These are phyloP conservation scores for Lasioglossum figueresi DNA, from an alignment of 2,888 invertebrate genomes.

Conservation along the genomic window DNA sequence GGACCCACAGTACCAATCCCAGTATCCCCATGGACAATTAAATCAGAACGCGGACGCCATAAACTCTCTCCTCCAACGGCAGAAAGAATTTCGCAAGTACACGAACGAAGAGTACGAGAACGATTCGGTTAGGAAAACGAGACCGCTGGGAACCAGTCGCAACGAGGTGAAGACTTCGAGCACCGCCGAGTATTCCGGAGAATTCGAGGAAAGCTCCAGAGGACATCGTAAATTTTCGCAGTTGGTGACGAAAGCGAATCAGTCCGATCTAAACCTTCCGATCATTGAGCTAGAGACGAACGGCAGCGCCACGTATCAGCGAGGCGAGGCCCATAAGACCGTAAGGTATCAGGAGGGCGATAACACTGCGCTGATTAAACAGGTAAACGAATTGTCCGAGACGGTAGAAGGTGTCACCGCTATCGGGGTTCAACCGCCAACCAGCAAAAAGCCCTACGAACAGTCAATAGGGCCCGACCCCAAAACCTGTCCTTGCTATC, in stretches of 20 bases:
- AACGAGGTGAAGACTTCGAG: constrained; percentile 8
- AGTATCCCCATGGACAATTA: constrained; percentile 12
- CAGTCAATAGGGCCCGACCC: constrained; percentile 87
- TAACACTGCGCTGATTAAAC: constrained; percentile 58
- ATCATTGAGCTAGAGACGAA: constrained; percentile 42
- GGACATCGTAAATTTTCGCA: constrained; percentile 46
- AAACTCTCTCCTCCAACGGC: constrained; percentile 47
- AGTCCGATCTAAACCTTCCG: neutral
- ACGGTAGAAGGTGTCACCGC: constrained; percentile 74
- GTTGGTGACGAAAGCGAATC: constrained; percentile 21
- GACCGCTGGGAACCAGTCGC: neutral
- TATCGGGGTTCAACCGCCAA: constrained; percentile 84
- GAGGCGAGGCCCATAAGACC: neutral
- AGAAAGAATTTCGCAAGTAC: constrained; percentile 25
- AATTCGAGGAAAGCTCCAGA: constrained; percentile 22
- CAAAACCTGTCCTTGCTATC: constrained; percentile 87
- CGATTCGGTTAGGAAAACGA: neutral
- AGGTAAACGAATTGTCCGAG: constrained; percentile 64
- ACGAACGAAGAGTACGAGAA: neutral
- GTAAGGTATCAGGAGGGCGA: constrained; percentile 31
- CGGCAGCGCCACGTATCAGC: neutral
- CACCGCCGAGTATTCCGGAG: neutral
- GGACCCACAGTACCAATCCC: neutral
- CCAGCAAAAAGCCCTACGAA: constrained; percentile 86
- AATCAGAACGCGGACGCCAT: constrained; percentile 57